These are phyloP conservation scores for Motacilla alba DNA, from an alignment of 2,113 vertebrate species.

Conservation along the genomic window DNA sequence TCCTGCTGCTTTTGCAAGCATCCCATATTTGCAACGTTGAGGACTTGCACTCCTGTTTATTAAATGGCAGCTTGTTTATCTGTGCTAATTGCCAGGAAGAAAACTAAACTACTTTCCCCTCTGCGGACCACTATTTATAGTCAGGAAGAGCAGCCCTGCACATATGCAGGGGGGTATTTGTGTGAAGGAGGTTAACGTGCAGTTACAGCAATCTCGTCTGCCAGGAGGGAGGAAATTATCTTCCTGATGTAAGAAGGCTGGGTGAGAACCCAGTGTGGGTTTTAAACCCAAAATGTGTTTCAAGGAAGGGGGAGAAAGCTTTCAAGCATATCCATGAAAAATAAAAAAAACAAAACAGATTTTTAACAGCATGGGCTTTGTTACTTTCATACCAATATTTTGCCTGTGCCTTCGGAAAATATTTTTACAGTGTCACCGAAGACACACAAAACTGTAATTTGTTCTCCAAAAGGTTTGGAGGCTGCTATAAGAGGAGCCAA, in stretches of 20 bases:
- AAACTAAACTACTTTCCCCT: constrained; percentile 14
- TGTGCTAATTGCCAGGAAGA: constrained; percentile 29
- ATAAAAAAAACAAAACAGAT: background rate
- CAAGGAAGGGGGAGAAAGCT: background rate
- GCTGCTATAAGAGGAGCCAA: background rate
- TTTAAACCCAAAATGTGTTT: background rate
- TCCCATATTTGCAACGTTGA: background rate
- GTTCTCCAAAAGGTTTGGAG: background rate
- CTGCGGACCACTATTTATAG: background rate
- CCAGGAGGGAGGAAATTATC: background rate
- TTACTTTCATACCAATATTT: background rate
- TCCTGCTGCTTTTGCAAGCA: background rate
- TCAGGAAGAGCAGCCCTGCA: background rate
- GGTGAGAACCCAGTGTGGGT: background rate
- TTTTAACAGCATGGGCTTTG: background rate
- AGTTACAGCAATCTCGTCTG: background rate
- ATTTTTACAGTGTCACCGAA: background rate
- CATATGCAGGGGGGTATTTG: background rate
- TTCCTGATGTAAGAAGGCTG: background rate
- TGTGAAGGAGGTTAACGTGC: background rate
- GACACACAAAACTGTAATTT: background rate
- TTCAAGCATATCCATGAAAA: background rate
- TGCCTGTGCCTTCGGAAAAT: background rate
- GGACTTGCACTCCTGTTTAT: background rate
- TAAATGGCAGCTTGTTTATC: constrained; percentile 5